These are phyloP conservation scores for Lasioglossum villosulum DNA, from an alignment of 2,888 invertebrate genomes.

Conservation along the genomic window DNA sequence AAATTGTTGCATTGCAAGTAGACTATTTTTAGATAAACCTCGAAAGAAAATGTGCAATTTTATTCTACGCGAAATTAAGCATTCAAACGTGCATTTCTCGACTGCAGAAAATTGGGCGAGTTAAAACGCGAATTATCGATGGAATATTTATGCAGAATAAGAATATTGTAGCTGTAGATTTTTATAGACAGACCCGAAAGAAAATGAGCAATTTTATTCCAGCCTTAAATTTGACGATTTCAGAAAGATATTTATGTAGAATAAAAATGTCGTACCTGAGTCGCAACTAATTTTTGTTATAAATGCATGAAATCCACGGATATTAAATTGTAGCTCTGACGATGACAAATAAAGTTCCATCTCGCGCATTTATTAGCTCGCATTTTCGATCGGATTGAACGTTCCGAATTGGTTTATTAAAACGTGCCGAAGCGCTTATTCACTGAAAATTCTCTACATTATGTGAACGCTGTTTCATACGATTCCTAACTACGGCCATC, in stretches of 20 bases:
- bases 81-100: too few relatives aligned
- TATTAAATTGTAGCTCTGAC: neutral
- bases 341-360: neutral
- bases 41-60: too few relatives aligned
- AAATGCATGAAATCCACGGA: neutral
- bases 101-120: too few relatives aligned
- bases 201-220: too few relatives aligned
- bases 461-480: slow-evolving; percentile 12
- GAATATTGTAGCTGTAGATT: too few relatives aligned
- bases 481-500: slow-evolving; percentile 18
- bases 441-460: slow-evolving; percentile 14
- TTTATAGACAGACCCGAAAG: too few relatives aligned
- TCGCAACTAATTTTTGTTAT: neutral
- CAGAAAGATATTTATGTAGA: too few relatives aligned
- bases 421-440: neutral
- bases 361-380: neutral
- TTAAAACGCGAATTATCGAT: neutral
- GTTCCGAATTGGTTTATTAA: slow-evolving; percentile 24
- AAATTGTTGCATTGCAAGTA: too few relatives aligned
- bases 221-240: too few relatives aligned
- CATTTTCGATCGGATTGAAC: neutral
- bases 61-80: too few relatives aligned
- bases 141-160: too few relatives aligned
- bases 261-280: neutral
- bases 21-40: too few relatives aligned